Conservation (phyloP, 1,140 invertebrate genomes). For the Colletes latitarsis region DNA sequence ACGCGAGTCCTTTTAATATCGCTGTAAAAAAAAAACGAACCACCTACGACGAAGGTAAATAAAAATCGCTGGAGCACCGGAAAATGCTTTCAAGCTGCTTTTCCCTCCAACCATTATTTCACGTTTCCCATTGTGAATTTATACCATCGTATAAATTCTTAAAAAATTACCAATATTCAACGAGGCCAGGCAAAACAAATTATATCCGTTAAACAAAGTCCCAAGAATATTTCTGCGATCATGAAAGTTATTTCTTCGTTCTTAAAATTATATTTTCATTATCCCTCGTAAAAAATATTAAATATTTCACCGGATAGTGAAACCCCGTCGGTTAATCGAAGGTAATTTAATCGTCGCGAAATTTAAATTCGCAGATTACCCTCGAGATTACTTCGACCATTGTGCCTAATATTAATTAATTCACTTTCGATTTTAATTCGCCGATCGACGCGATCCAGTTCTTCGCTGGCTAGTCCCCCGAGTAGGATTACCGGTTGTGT, state of each 20-base stretch:
- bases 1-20: neutral
- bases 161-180: too few relatives aligned
- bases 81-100: neutral
- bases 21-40: neutral
- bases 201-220: too few relatives aligned
- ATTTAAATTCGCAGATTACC: neutral
- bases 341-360: neutral
- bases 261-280: too few relatives aligned
- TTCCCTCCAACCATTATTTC: neutral
- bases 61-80: neutral
- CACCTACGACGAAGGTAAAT: neutral
- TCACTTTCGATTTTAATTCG: neutral
- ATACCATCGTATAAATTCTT: too few relatives aligned
- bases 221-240: too few relatives aligned
- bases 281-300: too few relatives aligned
- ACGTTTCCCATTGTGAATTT: too few relatives aligned
- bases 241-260: too few relatives aligned
- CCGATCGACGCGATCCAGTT: conserved; percentile 2
- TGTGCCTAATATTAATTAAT: conserved; percentile 13
- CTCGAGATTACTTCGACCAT: neutral
- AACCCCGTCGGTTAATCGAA: neutral
- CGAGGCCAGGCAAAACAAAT: too few relatives aligned
- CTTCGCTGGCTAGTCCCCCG: conserved; percentile 21
- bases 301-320: neutral
- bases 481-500: neutral